These are phyloP conservation scores for Cygnus atratus DNA, from an alignment of 2,113 vertebrate genomes.

Conservation along the genomic window DNA sequence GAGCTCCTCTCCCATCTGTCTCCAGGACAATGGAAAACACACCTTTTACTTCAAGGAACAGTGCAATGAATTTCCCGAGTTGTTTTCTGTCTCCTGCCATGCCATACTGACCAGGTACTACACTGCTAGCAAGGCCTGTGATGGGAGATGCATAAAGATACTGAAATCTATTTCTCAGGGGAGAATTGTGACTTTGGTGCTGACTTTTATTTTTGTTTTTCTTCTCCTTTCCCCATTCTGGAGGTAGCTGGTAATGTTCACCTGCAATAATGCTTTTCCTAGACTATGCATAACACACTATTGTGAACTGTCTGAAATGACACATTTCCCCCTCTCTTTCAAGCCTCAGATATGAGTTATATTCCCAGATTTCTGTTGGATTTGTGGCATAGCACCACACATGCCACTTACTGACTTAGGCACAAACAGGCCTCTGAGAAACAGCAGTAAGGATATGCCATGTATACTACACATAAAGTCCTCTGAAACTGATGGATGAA, in stretches of 20 bases:
- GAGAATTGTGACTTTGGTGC: fast-evolving
- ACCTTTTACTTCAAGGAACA: neutral
- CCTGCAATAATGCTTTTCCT: neutral
- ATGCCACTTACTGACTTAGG: fast-evolving
- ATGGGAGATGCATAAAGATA: neutral
- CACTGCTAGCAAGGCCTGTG: neutral
- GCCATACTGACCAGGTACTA: neutral
- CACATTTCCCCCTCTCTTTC: neutral
- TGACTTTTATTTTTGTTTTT: neutral
- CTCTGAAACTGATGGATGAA: neutral
- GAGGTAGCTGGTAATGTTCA: neutral
- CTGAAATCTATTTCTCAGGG: neutral
- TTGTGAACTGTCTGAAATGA: neutral
- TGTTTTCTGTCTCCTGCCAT: neutral
- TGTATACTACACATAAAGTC: neutral
- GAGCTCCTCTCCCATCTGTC: neutral
- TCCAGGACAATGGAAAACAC: neutral
- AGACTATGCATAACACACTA: neutral
- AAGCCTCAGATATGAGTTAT: neutral
- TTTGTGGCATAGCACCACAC: neutral
- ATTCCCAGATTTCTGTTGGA: neutral
- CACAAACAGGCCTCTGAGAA: neutral
- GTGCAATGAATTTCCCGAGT: neutral
- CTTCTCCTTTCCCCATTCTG: neutral
- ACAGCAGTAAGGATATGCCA: neutral